A percentile compares a stretch with the other conserved stretches of the same genome.
Evolutionary conservation across 2,113 vertebrate genomes (phyloP).

Genomic region (Tringa solitaria): DNA sequence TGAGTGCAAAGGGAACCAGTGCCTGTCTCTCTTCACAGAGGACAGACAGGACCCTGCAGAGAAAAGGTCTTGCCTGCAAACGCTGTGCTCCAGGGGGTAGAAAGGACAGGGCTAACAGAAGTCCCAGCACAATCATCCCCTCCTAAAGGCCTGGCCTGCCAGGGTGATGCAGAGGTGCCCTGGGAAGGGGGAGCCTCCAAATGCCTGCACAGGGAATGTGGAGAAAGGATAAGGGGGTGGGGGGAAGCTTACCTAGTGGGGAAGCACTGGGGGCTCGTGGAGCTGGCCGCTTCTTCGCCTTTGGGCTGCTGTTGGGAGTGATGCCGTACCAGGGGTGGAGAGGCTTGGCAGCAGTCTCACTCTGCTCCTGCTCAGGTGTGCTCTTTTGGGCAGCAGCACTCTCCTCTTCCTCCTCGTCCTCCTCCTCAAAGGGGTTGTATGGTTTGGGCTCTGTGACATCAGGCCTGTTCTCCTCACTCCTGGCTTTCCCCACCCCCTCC

Average conservation of each 20-base stretch:
- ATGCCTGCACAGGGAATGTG: background rate
- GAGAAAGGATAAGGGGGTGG: background rate
- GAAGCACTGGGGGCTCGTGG: conserved; percentile 80
- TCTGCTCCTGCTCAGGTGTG: background rate
- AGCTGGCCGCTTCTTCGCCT: conserved; percentile 86
- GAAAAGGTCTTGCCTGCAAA: background rate
- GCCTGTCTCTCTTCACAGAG: background rate
- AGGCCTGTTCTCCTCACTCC: background rate
- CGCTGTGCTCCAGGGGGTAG: background rate
- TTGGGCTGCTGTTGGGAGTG: conserved; percentile 84
- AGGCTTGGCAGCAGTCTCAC: conserved; percentile 51
- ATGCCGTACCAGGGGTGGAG: conserved; percentile 95
- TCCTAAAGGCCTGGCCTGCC: background rate
- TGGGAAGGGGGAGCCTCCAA: background rate
- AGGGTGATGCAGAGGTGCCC: background rate
- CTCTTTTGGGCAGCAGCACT: background rate
- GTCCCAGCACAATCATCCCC: background rate
- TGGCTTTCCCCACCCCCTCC: background rate
- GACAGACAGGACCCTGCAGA: background rate
- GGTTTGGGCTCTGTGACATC: conserved; percentile 66
- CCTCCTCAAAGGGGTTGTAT: conserved; percentile 91
- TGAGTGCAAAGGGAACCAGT: background rate
- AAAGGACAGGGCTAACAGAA: background rate
- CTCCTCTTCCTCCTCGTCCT: conserved; percentile 66
- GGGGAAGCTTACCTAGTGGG: conserved; percentile 70